Percentiles rank a stretch among this genome's conserved stretches.
Evolutionary conservation across 1,140 invertebrate genomes (phyloP).

Genomic region (Cydia pomonella): DNA sequence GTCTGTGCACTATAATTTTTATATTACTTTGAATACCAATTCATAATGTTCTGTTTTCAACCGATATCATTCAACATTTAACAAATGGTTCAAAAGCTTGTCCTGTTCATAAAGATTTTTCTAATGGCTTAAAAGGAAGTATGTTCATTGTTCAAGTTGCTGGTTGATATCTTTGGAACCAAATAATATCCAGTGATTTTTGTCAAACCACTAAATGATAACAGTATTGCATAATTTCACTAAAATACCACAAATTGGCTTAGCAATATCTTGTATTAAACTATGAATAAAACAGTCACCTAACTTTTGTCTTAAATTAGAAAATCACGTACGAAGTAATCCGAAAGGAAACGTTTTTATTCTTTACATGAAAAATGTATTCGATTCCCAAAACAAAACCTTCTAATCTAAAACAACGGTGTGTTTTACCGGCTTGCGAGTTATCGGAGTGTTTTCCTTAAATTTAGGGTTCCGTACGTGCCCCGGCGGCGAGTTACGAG

Average conservation of each 20-base stretch:
- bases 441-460: constrained; percentile 32
- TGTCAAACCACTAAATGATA: too few relatives aligned
- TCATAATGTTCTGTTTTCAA: not conserved
- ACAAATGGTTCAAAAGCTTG: not conserved
- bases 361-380: not conserved
- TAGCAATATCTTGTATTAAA: too few relatives aligned
- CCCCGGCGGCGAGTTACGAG: constrained; percentile 17
- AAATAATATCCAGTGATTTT: too few relatives aligned
- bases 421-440: constrained; percentile 9
- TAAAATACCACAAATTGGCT: too few relatives aligned
- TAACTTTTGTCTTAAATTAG: not conserved
- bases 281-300: not conserved
- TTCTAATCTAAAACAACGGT: constrained; percentile 19
- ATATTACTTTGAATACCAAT: too few relatives aligned
- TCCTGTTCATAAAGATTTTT: too few relatives aligned
- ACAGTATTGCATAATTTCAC: too few relatives aligned
- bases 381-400: constrained; percentile 26
- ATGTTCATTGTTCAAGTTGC: too few relatives aligned
- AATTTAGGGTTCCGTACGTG: constrained; percentile 32
- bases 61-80: too few relatives aligned
- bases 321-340: too few relatives aligned
- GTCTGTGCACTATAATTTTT: not conserved
- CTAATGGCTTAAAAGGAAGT: too few relatives aligned
- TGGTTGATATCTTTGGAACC: too few relatives aligned
- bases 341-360: not conserved